Evolutionary conservation across 2,888 invertebrate species (phyloP), one percentile per base, ranked within the genome.

Genomic region (Dryomyza anilis): DNA sequence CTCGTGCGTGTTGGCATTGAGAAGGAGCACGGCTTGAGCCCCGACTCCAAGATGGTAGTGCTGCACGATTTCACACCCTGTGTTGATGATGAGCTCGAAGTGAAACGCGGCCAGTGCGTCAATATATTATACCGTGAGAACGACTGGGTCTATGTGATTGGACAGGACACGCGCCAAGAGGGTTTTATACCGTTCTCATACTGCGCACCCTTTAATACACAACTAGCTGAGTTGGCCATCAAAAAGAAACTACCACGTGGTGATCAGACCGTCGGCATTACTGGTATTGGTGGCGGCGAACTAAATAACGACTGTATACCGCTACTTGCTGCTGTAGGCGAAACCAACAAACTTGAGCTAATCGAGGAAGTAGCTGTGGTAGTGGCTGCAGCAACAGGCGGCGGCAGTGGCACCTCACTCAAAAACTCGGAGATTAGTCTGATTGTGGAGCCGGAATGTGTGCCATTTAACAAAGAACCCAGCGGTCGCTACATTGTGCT

Each of bases 101-200:
- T 91, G 27, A 92, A 91, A 83, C 86, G 96, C 59, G 96, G 97
- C 59, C 94, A 94, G 87, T 89, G 95, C 78, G 96, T 96, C n/a
- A 95, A 95, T 84, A 91, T 96, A 68, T 84, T 97, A 68, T 97
- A 97, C 83, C 87, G 95, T 72, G 97, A 97, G 83, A 96, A 96
- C 79, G 96, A 97, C 83, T 97, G 97, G 97, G 95, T 96, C 8
- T 97, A 97, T 84, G 96, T 97, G 1, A 94, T 96, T 78, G 91
- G 94, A 2, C 91, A 94, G 53, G 94, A 94, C 74, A 92, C 94
- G 19, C 86, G 94, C 59, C 89, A 93, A 78, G 96, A 97, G 82
- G 97, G 97, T 0, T 97, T 96, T 78, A 95, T 97, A 74, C 97
- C 97, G 1, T 93, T 94, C 80, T 94, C 95, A 0, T 96, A 96